Evolutionary conservation across 2,888 invertebrate genomes (phyloP).

Genomic region (Camptogramma bilineatum): DNA sequence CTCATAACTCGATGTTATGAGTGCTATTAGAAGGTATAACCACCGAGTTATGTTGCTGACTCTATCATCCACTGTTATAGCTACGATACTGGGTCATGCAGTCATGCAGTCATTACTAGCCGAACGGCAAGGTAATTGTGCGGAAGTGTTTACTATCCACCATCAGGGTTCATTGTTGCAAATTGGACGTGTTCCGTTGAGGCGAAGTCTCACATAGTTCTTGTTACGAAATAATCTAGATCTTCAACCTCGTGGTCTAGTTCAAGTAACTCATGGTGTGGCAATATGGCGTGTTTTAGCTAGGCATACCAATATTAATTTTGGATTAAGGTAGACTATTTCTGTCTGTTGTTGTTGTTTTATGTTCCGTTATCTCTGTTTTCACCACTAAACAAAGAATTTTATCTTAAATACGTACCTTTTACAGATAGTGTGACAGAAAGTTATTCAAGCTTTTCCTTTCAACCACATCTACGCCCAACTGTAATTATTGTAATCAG

Average conservation of each 20-base stretch:
- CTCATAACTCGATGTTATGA: not conserved
- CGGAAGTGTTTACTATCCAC: constrained; percentile 42
- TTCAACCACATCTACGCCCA: not conserved
- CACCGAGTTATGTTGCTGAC: constrained; percentile 6
- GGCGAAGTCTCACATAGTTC: constrained; percentile 23
- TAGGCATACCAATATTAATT: not conserved
- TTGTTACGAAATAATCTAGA: constrained; percentile 23
- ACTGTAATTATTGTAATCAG: not conserved
- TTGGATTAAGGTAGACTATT: not conserved
- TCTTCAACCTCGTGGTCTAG: not conserved
- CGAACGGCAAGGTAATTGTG: constrained; percentile 37
- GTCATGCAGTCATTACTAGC: constrained; percentile 40
- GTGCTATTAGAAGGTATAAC: not conserved
- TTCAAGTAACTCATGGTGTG: not conserved
- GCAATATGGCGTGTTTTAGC: not conserved
- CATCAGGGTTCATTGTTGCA: constrained; percentile 38
- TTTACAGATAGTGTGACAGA: not conserved
- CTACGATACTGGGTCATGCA: constrained; percentile 39
- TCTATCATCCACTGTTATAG: constrained; percentile 16
- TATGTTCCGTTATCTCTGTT: too few species aligned
- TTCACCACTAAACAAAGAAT: too few species aligned
- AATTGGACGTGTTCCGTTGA: constrained; percentile 39
- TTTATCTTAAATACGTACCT: not conserved
- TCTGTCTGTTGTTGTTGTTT: too few species aligned
- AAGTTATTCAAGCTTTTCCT: not conserved